Conservation (phyloP, 1,140 invertebrate genomes). For the Drosophila eugracilis region DNA sequence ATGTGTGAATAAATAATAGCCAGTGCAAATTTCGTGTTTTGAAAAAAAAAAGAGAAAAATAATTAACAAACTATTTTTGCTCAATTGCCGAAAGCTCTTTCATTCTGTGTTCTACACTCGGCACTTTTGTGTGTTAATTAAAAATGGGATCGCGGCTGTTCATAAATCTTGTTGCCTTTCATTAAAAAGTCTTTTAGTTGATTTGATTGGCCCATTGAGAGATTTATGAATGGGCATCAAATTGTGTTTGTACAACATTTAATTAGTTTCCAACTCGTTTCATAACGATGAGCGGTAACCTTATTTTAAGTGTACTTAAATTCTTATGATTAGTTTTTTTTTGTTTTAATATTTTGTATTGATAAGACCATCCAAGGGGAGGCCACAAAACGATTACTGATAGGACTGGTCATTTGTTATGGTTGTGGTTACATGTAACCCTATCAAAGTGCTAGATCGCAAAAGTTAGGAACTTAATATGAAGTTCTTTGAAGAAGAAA, state of each 20-base stretch:
- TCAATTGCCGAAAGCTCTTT: conserved; percentile 44
- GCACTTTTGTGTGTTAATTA: conserved; percentile 47
- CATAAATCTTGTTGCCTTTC: conserved; percentile 59
- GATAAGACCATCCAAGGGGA: conserved; percentile 29
- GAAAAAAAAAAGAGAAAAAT: no score
- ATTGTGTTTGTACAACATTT: conserved; percentile 52
- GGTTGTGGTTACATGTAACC: neutral
- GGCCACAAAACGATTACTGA: conserved; percentile 24
- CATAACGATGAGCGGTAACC: conserved; percentile 33
- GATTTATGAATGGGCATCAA: conserved; percentile 61
- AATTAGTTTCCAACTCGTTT: conserved; percentile 38
- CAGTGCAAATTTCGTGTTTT: conserved; percentile 12
- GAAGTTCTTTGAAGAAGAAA: neutral
- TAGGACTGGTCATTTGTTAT: conserved; percentile 6
- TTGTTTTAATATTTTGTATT: conserved; percentile 1
- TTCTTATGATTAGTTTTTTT: conserved; percentile 27
- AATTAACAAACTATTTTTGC: conserved; percentile 41
- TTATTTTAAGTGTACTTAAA: conserved; percentile 30
- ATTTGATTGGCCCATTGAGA: conserved; percentile 61
- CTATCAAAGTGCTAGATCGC: neutral
- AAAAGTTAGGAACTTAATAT: neutral
- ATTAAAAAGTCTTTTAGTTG: conserved; percentile 58
- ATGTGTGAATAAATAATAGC: conserved; percentile 50
- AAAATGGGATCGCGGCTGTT: conserved; percentile 31
- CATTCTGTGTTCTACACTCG: conserved; percentile 2